These are phyloP conservation scores for Sebastiscus tertius DNA, from an alignment of 2,797 vertebrate species.

Conservation along the genomic window DNA sequence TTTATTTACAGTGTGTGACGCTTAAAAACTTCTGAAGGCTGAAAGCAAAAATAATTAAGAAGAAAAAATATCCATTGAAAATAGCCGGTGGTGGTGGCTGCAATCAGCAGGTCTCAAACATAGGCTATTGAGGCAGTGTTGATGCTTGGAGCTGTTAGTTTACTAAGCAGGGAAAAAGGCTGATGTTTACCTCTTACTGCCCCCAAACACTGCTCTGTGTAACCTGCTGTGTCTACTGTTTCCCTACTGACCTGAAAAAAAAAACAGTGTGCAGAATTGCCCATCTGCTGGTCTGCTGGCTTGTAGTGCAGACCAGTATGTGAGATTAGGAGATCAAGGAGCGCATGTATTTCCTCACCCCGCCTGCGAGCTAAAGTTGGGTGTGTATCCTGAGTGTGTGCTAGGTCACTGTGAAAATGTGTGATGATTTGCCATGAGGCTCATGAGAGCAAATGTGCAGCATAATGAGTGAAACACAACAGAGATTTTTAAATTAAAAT, in stretches of 20 bases:
- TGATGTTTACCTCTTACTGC: conserved; percentile 64
- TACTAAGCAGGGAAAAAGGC: conserved; percentile 56
- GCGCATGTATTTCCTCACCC: conserved; percentile 14
- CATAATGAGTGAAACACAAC: conserved; percentile 10
- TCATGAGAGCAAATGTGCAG: not conserved
- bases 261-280: conserved; percentile 28
- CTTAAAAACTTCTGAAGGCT: conserved; percentile 9
- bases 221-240: conserved; percentile 62
- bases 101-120: conserved; percentile 61
- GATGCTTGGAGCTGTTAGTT: conserved; percentile 71
- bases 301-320: conserved; percentile 23
- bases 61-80: conserved; percentile 2
- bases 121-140: conserved; percentile 53
- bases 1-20: conserved; percentile 14
- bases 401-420: conserved; percentile 13
- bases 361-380: conserved; percentile 2
- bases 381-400: conserved; percentile 2
- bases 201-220: conserved; percentile 50
- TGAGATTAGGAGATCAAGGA: conserved; percentile 55
- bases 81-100: conserved; percentile 36
- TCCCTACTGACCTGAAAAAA: conserved; percentile 34
- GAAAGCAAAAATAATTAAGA: conserved; percentile 35
- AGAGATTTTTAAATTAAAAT: conserved; percentile 2
- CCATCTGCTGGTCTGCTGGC: conserved; percentile 45
- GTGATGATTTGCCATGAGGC: conserved; percentile 25